Evolutionary conservation across 1,140 invertebrate genomes (phyloP).

Genomic region (Drosophila biarmipes): DNA sequence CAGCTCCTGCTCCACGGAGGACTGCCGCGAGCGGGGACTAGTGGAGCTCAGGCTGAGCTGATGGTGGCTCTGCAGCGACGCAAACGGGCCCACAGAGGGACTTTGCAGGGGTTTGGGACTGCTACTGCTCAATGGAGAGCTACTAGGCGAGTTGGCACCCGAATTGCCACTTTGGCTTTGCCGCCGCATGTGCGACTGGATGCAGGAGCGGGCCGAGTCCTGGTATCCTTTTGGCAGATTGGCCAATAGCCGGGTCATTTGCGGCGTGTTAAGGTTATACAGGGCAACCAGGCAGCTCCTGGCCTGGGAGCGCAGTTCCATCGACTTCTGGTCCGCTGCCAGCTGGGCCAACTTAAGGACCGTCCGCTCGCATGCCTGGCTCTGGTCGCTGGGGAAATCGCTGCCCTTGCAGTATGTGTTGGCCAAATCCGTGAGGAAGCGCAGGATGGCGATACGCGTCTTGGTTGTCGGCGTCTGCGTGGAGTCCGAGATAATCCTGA

Average conservation of each 20-base stretch:
- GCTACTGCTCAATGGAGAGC: constrained; percentile 80
- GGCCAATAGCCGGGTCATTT: constrained; percentile 91
- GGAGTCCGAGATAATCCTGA: constrained; percentile 93
- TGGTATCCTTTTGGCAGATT: constrained; percentile 93
- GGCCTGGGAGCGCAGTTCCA: constrained; percentile 92
- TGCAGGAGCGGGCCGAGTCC: constrained; percentile 92
- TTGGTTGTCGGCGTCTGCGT: constrained; percentile 95
- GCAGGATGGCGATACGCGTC: constrained; percentile 91
- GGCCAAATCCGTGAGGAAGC: constrained; percentile 90
- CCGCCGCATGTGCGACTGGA: constrained; percentile 92
- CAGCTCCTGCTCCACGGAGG: constrained; percentile 86
- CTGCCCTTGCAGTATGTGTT: constrained; percentile 86
- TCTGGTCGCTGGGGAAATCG: constrained; percentile 85
- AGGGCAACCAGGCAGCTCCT: constrained; percentile 92
- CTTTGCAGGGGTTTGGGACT: constrained; percentile 83
- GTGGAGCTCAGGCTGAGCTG: constrained; percentile 72
- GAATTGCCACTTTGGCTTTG: constrained; percentile 86
- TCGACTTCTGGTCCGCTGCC: constrained; percentile 89
- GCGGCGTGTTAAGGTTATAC: constrained; percentile 94
- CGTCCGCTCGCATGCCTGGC: constrained; percentile 86
- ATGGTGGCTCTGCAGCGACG: constrained; percentile 69
- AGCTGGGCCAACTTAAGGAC: constrained; percentile 88
- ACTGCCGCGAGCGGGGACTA: constrained; percentile 84
- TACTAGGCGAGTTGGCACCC: constrained; percentile 80
- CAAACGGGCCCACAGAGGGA: constrained; percentile 78